Evolutionary conservation across 2,797 vertebrate species (phyloP).

Genomic region (Okamejei kenojei): DNA sequence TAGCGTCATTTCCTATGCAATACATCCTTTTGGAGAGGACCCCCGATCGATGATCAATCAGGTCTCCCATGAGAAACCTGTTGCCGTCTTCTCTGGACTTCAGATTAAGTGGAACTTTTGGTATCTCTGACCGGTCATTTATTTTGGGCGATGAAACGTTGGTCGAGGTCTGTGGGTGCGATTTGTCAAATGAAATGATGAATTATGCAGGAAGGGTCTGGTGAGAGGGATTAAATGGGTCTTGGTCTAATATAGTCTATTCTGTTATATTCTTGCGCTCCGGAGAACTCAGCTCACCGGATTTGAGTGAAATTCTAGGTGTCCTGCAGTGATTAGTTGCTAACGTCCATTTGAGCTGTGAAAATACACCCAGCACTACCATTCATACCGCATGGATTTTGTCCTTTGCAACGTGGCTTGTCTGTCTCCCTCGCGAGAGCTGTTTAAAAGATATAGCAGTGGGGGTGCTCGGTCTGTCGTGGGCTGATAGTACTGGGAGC

Average conservation of each 20-base stretch:
- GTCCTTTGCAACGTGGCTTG: constrained; percentile 15
- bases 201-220: not conserved
- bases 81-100: not conserved
- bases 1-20: too few species aligned
- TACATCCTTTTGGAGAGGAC: too few species aligned
- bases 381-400: not conserved
- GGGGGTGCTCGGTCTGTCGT: not conserved
- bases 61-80: too few species aligned
- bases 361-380: not conserved
- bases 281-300: not conserved
- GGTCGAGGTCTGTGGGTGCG: too few species aligned
- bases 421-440: not conserved
- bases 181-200: not conserved
- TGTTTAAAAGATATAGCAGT: not conserved
- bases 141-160: too few species aligned
- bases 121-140: constrained; percentile 49
- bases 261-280: too few species aligned
- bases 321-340: not conserved
- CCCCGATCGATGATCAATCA: too few species aligned
- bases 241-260: not conserved
- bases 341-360: not conserved
- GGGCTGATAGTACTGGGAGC: not conserved
- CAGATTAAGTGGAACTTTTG: constrained; percentile 56
- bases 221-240: not conserved
- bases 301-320: not conserved